phyloP scores from a whole-genome alignment of 30 jellyfish, hydroid and myxozoan genomes.

The Mastigias papua region DNA sequence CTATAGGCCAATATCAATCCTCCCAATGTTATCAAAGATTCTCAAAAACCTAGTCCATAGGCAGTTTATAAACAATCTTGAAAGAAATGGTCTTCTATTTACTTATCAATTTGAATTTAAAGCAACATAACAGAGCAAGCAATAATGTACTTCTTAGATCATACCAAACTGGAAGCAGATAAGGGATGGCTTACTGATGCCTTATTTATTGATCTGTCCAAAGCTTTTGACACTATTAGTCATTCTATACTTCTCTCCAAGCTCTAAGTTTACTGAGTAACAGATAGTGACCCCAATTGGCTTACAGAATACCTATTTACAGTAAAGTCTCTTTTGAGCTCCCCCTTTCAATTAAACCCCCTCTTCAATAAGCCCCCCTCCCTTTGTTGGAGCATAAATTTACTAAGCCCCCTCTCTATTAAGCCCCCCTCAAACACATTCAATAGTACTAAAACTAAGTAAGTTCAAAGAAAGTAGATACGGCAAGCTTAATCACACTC shows the following conservation, averaged over 20 bases:
- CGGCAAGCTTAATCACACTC: too few species aligned
- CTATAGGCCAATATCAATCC: conserved; percentile 81
- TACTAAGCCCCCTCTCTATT: too few species aligned
- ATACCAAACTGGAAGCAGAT: conserved; percentile 64
- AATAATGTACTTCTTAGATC: conserved; percentile 53
- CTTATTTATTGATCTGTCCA: conserved; percentile 64
- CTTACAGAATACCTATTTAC: conserved; percentile 53
- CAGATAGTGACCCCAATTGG: conserved; percentile 66
- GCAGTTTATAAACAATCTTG: conserved; percentile 78
- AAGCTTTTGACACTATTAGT: conserved; percentile 67
- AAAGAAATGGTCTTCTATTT: conserved; percentile 61
- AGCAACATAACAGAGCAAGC: conserved; percentile 71
- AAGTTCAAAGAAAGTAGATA: too few species aligned
- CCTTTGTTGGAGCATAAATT: too few species aligned
- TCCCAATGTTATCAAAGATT: conserved; percentile 57
- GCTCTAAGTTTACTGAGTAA: conserved; percentile 60
- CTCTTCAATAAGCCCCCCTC: too few species aligned
- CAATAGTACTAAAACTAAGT: too few species aligned
- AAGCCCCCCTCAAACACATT: too few species aligned
- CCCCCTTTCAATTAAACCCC: too few species aligned
- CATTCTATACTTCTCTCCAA: conserved; percentile 73
- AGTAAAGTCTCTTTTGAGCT: too few species aligned
- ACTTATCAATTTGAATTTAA: conserved; percentile 60
- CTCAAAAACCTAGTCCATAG: conserved; percentile 54
- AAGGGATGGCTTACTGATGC: conserved; percentile 62